Base-by-base conservation (phyloP, 1,140 invertebrate species). In the Sycophaga agraensis region DNA sequence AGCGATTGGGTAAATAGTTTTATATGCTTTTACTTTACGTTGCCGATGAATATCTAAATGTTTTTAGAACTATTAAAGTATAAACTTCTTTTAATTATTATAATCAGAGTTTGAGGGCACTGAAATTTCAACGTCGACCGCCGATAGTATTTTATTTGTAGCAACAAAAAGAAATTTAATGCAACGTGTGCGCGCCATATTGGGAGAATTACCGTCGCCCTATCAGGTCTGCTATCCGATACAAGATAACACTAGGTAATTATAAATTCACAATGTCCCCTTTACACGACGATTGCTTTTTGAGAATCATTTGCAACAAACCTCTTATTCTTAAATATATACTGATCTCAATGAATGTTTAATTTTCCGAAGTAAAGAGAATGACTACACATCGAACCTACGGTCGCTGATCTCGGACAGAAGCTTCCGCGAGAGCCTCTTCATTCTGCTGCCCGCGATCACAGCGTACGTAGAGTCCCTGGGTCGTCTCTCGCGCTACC, bases 401-500 rank as follows among this genome's bases (percentile, higher is more conserved):
- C 12, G 14, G 21, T 31, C 19, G 11, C 21, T 53, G 8, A 9
- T 53, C 24, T 12, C 24, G 6, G 21, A 39, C 26, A 16, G 42
- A 14, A 5, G 12, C 1, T 16, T 35, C 19, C 40, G 26, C 0
- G 14, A 51, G 9, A 4, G 1, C 0, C 26, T 60, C 0, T 35
- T 88, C 57, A 74, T 79, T 35, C 63, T 89, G 4, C 80, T 85
- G 9, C 83, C 85, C 5, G 83, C 84, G 16, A 79, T 89, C 2
- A 81, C 77, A 17, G 68, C 67, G 1, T 84, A 82, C 48, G 69
- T 83, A 2, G 73, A 77, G 65, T 78, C 75, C 9, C 67, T 79
- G 12, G 49, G 63, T 14, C 70, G 69, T 37, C 51, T 80, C 68
- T 86, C 26, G 78, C 24, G 19, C 0, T 4, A 0, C 12, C 81